These are phyloP conservation scores for Poecile montanus DNA, from an alignment of 2,797 vertebrate species.

Conservation along the genomic window DNA sequence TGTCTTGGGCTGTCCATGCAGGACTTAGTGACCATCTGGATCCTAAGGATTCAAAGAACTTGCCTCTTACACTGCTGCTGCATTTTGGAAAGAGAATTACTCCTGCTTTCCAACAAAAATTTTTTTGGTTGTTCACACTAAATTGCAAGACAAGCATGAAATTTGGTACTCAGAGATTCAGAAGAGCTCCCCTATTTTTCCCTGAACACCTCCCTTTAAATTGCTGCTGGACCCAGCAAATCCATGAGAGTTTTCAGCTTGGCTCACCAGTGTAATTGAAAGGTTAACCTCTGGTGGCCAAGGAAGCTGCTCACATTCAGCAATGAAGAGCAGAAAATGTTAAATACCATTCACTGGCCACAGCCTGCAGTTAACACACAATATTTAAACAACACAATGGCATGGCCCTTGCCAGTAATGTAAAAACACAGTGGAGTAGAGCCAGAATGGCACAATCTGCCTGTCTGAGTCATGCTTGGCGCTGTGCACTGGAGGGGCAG, in stretches of 20 bases:
- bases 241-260: neutral
- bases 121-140: neutral
- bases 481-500: neutral
- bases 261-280: neutral
- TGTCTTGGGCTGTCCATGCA: neutral
- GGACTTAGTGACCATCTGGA: slow-evolving; percentile 1
- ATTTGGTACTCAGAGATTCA: neutral
- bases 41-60: neutral
- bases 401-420: slow-evolving; percentile 55
- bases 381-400: slow-evolving; percentile 70
- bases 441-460: slow-evolving; percentile 53
- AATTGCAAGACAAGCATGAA: neutral
- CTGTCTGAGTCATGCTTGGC: slow-evolving; percentile 53
- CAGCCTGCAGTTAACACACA: slow-evolving; percentile 58
- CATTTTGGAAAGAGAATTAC: slow-evolving; percentile 2
- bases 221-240: neutral
- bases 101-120: neutral
- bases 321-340: slow-evolving; percentile 31
- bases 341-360: slow-evolving; percentile 51
- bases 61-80: neutral
- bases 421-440: slow-evolving; percentile 47
- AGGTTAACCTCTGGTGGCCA: slow-evolving; percentile 24
- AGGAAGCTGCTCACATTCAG: neutral
- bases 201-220: neutral
- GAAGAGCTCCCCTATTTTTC: neutral